phyloP scores from a whole-genome alignment of 2,113 vertebrate species.

The Leiothrix lutea region DNA sequence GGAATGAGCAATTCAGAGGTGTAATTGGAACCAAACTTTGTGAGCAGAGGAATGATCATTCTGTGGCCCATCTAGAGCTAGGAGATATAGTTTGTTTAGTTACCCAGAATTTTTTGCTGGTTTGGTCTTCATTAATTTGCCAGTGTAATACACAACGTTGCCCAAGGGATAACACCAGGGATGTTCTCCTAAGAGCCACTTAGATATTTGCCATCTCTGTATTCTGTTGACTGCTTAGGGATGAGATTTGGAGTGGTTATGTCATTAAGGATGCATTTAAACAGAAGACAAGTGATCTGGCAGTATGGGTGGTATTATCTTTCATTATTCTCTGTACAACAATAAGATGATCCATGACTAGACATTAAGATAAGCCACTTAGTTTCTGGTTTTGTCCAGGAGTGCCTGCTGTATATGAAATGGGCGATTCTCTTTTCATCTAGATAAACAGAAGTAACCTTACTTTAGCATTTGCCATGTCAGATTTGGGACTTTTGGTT shows the following conservation, averaged over 20 bases:
- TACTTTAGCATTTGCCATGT: not conserved
- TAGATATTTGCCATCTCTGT: not conserved
- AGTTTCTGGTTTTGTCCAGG: not conserved
- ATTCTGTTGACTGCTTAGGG: not conserved
- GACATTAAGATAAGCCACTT: not conserved
- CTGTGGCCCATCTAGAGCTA: not conserved
- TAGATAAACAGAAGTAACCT: not conserved
- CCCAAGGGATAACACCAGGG: not conserved
- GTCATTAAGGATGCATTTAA: not conserved
- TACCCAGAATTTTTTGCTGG: not conserved
- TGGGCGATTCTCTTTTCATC: not conserved
- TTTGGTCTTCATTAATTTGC: not conserved
- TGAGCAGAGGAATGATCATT: not conserved
- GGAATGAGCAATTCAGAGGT: slow-evolving; percentile 31
- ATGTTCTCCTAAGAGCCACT: not conserved
- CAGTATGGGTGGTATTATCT: not conserved
- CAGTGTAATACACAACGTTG: not conserved
- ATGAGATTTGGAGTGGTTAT: not conserved
- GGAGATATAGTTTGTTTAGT: not conserved
- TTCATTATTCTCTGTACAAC: not conserved
- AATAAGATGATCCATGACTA: not conserved
- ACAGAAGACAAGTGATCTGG: not conserved
- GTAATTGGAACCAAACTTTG: not conserved
- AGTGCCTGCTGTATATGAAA: not conserved
- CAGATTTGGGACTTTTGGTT: not conserved